Base-by-base conservation (phyloP, 2,113 vertebrate genomes). In the Fulica atra region DNA sequence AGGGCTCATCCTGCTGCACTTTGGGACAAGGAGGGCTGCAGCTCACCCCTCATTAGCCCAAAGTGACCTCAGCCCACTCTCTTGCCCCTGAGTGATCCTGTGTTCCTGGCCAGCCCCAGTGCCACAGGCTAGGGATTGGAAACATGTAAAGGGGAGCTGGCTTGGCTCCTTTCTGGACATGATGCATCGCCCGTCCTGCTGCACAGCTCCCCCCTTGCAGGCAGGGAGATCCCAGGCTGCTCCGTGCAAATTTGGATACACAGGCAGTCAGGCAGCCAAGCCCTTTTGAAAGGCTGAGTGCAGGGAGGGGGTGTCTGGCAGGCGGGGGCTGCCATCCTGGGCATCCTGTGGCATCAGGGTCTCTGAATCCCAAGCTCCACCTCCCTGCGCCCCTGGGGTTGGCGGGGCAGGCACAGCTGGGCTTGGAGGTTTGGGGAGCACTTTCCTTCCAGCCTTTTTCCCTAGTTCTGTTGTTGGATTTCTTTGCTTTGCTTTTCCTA, bases 401-500 rank as follows among this genome's bases (percentile, higher is more conserved):
- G 50, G 35, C 2, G 3, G 46, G 92, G 16, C 86, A 4, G 14
- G 51, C 9, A 5, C 94, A 96, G 85, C 93, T 88, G 92, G 80
- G 93, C 86, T 89, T 28, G 60, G 70, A 86, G 50, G 19, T 91
- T 86, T 78, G 94, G 86, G 89, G 85, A 96, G 65, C 5, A 2
- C 92, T 93, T 95, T 93, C 94, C 95, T 96, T 86, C 89, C 89
- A 94, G 86, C 66, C 85, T 16, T 88, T 95, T 93, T 53, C 81
- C 81, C 73, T 40, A 85, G 56, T 95, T 80, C 92, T 94, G 86
- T 96, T 85, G 72, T 88, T 95, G 76, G 88, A 64, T 94, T 94
- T 90, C 93, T 95, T 93, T 95, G 95, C 96, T 95, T 90, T 88
- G 89, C 96, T 95, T 97, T 95, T 94, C 95, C 92, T 88, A 84